Percentiles rank a stretch among this genome's conserved stretches.
These are phyloP conservation scores for Prionchulus punctatus DNA, from an alignment of 2,888 invertebrate genomes.

Conservation along the genomic window DNA sequence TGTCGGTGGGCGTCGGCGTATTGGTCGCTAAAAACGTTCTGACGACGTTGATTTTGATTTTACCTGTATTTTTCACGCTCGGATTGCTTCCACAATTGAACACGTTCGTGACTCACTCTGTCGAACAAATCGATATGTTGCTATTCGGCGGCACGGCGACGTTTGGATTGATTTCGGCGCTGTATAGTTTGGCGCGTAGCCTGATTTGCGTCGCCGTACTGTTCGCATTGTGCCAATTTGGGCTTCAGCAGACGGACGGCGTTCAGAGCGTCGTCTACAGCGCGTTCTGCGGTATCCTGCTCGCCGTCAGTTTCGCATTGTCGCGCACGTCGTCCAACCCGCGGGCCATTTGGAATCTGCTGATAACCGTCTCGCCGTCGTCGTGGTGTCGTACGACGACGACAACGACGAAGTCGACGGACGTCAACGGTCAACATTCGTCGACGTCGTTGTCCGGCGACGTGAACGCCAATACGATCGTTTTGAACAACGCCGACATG, in stretches of 20 bases:
- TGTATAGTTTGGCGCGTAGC: background rate
- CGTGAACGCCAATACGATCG: background rate
- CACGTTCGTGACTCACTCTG: conserved; percentile 83
- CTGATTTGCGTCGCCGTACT: background rate
- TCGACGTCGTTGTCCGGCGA: background rate
- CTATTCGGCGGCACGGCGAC: conserved; percentile 53
- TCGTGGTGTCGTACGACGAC: background rate
- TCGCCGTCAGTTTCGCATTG: conserved; percentile 68
- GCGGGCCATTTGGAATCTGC: too few species aligned
- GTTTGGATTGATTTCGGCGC: background rate
- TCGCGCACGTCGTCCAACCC: too few species aligned
- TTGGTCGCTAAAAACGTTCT: conserved; percentile 8
- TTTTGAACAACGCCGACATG: too few species aligned
- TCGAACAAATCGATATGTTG: conserved; percentile 61
- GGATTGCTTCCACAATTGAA: conserved; percentile 90
- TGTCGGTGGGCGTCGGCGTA: background rate
- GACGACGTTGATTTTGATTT: conserved; percentile 56
- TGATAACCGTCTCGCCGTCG: too few species aligned
- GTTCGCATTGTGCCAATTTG: background rate
- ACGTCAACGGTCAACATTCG: too few species aligned
- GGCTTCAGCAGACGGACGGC: background rate
- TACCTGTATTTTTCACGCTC: conserved; percentile 81
- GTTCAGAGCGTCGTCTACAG: conserved; percentile 50
- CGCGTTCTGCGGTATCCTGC: conserved; percentile 63
- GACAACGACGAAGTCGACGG: too few species aligned